Conservation (phyloP, 2,888 invertebrate genomes). For the Ecdyonurus torrentis region DNA sequence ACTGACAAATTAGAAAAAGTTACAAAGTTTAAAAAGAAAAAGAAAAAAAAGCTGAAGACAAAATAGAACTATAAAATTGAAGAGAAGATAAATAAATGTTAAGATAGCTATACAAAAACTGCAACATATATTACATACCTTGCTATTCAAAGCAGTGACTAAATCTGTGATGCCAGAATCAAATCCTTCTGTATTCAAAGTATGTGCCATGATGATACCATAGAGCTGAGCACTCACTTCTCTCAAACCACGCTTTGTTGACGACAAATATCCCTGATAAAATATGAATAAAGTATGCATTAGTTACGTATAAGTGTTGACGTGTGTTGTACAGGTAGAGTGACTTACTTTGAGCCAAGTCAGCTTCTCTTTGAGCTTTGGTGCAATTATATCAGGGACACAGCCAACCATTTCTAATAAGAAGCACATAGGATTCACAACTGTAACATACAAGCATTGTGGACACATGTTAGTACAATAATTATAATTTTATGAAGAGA, state of each 20-base stretch:
- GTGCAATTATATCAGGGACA: constrained; percentile 48
- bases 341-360: constrained; percentile 39
- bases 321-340: too few relatives aligned
- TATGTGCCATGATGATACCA: constrained; percentile 48
- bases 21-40: too few relatives aligned
- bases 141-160: constrained; percentile 34
- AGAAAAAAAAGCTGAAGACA: too few relatives aligned
- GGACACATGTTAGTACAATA: too few relatives aligned
- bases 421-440: constrained; percentile 49
- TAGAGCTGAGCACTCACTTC: constrained; percentile 57
- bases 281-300: too few relatives aligned
- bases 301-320: too few relatives aligned
- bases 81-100: too few relatives aligned
- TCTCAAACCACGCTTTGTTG: constrained; percentile 59
- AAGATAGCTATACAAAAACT: too few relatives aligned
- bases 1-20: too few relatives aligned
- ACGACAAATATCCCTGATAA: constrained; percentile 43
- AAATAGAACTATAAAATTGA: too few relatives aligned
- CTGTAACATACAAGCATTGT: constrained; percentile 22
- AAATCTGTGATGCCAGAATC: constrained; percentile 36
- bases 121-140: constrained; percentile 19
- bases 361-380: constrained; percentile 42
- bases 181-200: constrained; percentile 32
- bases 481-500: too few relatives aligned
- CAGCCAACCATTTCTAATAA: constrained; percentile 74